phyloP scores from a whole-genome alignment of 2,113 vertebrate species.

The Shinisaurus crocodilurus region DNA sequence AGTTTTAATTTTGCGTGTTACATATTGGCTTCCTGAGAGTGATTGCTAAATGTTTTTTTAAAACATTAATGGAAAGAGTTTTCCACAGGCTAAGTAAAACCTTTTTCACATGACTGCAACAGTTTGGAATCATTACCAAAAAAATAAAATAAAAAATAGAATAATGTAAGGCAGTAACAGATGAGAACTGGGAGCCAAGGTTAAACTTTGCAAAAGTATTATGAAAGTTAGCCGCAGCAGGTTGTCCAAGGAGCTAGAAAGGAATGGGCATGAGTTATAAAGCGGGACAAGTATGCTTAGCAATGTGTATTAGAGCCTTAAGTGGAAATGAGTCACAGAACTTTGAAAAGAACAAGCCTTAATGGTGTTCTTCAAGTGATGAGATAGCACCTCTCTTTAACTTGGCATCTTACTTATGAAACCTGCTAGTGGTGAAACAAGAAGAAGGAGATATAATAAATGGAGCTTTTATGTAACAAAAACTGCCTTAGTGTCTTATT shows the following conservation, averaged over 20 bases:
- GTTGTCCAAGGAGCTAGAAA: background rate
- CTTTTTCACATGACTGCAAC: background rate
- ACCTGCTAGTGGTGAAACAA: background rate
- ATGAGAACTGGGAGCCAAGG: background rate
- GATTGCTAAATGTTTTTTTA: background rate
- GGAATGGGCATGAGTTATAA: background rate
- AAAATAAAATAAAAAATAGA: background rate
- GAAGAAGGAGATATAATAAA: background rate
- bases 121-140: background rate
- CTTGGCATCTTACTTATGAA: slow-evolving; percentile 6
- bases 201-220: background rate
- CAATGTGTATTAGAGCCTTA: background rate
- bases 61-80: background rate
- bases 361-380: slow-evolving; percentile 12
- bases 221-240: background rate
- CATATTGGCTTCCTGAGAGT: background rate
- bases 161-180: background rate
- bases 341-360: background rate
- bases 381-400: background rate
- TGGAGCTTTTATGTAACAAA: slow-evolving; percentile 28
- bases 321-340: slow-evolving; percentile 10
- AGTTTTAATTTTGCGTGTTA: background rate
- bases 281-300: background rate
- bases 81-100: background rate
- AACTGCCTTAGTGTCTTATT: background rate